Evolutionary conservation across 2,113 vertebrate genomes (phyloP).

Genomic region (Myrmophylax atrothorax): DNA sequence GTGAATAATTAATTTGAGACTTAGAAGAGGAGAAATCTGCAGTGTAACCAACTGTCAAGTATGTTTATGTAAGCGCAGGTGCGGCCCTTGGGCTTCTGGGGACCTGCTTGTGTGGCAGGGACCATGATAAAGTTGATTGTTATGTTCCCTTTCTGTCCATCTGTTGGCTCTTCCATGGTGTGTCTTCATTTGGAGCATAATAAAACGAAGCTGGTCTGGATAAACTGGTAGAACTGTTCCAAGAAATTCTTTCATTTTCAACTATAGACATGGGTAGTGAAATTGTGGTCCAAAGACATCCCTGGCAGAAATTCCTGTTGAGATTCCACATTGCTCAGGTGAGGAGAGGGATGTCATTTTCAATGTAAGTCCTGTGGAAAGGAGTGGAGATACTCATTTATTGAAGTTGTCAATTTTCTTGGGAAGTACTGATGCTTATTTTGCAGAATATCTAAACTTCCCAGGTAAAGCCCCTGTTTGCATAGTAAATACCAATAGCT

Average conservation of each 20-base stretch:
- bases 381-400: background rate
- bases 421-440: background rate
- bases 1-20: background rate
- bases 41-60: background rate
- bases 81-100: background rate
- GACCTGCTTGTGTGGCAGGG: background rate
- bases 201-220: background rate
- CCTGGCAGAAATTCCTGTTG: background rate
- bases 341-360: background rate
- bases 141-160: background rate
- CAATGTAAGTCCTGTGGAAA: background rate
- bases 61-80: background rate
- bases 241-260: background rate
- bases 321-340: background rate
- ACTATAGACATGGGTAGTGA: background rate
- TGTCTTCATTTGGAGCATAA: background rate
- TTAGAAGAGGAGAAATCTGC: background rate
- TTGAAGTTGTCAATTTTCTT: background rate
- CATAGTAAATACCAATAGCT: background rate
- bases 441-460: background rate
- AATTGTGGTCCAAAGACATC: background rate
- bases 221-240: background rate
- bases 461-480: background rate
- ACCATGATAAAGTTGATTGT: rapidly evolving
- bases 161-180: background rate